phyloP scores from a whole-genome alignment of 64 coral and sea anemone genomes.

The Montipora sp. region DNA sequence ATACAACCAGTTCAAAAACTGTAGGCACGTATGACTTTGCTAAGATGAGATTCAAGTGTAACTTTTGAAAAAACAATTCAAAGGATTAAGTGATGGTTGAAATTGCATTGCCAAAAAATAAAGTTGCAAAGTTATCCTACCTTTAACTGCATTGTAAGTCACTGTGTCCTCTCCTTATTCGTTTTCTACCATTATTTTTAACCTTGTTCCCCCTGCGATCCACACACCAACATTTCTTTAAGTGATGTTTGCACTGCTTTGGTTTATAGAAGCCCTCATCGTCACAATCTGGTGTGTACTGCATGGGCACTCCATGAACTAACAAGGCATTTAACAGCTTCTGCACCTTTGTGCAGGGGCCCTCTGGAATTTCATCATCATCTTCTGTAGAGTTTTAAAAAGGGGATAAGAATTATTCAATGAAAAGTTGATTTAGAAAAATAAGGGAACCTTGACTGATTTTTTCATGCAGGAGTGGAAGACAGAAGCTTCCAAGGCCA shows the following conservation, averaged over 20 bases:
- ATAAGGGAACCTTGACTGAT: too few species aligned
- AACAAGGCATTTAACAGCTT: not conserved
- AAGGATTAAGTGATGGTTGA: not conserved
- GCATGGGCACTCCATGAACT: not conserved
- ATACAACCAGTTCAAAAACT: too few species aligned
- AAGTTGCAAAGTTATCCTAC: not conserved
- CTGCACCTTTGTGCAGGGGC: not conserved
- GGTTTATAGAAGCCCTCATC: constrained; percentile 8
- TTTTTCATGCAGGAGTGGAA: too few species aligned
- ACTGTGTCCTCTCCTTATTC: not conserved
- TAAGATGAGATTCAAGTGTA: too few species aligned
- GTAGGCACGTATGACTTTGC: too few species aligned
- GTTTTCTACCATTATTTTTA: not conserved
- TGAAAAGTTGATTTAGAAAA: too few species aligned
- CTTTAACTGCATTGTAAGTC: constrained; percentile 17
- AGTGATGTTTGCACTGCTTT: constrained; percentile 31
- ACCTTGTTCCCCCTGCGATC: constrained; percentile 5
- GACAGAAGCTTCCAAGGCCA: too few species aligned
- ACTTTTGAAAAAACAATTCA: too few species aligned
- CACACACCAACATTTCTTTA: constrained; percentile 53
- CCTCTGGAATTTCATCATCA: not conserved
- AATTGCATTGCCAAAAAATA: not conserved
- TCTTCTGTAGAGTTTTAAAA: too few species aligned
- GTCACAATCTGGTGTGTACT: constrained; percentile 20
- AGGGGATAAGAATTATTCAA: too few species aligned